These are phyloP conservation scores for Atethmia centrago DNA, from an alignment of 2,888 invertebrate species.

Conservation along the genomic window DNA sequence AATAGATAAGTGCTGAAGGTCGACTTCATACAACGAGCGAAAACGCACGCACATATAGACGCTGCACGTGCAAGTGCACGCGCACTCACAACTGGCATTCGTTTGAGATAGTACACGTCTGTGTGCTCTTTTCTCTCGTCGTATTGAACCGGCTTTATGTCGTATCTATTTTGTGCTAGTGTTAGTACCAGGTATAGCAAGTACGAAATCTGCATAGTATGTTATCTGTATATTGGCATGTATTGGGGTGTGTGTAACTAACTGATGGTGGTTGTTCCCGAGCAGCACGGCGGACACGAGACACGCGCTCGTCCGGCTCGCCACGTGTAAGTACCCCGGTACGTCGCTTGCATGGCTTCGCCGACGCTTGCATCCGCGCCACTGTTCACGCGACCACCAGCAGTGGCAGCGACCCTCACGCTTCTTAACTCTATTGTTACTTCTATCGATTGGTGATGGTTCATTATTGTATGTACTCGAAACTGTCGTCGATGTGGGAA, in stretches of 20 bases:
- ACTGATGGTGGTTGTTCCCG: constrained; percentile 77
- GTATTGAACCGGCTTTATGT: background rate
- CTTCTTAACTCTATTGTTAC: constrained; percentile 52
- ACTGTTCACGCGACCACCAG: constrained; percentile 33
- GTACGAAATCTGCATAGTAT: constrained; percentile 11
- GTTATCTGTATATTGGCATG: constrained; percentile 36
- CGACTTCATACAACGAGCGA: background rate
- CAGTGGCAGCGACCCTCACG: constrained; percentile 71
- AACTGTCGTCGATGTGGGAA: constrained; percentile 58
- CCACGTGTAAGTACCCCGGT: constrained; percentile 95
- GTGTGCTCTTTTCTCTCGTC: background rate
- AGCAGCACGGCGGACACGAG: constrained; percentile 92
- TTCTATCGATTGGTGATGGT: constrained; percentile 57
- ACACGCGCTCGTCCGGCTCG: constrained; percentile 97
- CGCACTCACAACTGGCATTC: background rate
- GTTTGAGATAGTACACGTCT: background rate
- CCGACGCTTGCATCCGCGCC: constrained; percentile 66
- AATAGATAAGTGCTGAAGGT: constrained; percentile 6
- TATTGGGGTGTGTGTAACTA: constrained; percentile 72
- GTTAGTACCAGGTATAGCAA: background rate
- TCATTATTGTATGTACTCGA: constrained; percentile 49
- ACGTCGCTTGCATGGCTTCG: constrained; percentile 70
- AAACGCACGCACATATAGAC: background rate
- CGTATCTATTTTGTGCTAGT: background rate
- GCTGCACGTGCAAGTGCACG: background rate